Base-by-base conservation (phyloP, 2,888 invertebrate species). In the Synanthedon formicaeformis region DNA sequence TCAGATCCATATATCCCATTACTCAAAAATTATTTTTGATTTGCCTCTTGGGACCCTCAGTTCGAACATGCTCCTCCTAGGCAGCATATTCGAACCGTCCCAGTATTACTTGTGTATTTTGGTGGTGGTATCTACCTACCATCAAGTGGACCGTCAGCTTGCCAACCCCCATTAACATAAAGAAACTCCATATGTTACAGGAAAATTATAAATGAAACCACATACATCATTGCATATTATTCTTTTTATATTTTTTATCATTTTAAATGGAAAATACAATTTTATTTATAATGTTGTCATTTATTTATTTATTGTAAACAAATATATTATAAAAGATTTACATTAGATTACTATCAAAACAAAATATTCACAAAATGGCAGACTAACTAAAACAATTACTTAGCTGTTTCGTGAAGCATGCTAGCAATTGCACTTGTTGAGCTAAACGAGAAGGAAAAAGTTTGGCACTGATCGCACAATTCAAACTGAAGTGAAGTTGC, bases 301-400 rank as follows among this genome's bases (percentile, higher is more conserved):
- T 86, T 82, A 82, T 81, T 81, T 86, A 85, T 81, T 81, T 86
- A 85, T 84, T 84, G 85, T 87, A 87, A 87, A 86, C 87, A 87
- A 87, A 87, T 87, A 86, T 87, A 86, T 87, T 87, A 87, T 86
- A 87, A 87, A 87, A 87, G 87, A 86, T 87, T 87, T 87, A 87
- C 87, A 87, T 86, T 45, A 45, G 45, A 87, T 86, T 85, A 86
- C 85, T 87, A 87, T 87, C 82, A 86, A 86, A 86, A 87, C 87
- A 85, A 87, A 85, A 86, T 87, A 87, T 87, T 87, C 87, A 87
- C 87, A 87, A 86, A 84, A 85, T 87, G 87, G 87, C 87, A 87
- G 87, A 87, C 87, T 87, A 87, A 87, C 87, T 83, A 85, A 34
- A 86, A 85, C 81, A 83, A 82, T 82, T 81, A 83, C 80, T 83